Conservation (phyloP, 2,888 invertebrate species). For the Trichogramma evanescens region DNA sequence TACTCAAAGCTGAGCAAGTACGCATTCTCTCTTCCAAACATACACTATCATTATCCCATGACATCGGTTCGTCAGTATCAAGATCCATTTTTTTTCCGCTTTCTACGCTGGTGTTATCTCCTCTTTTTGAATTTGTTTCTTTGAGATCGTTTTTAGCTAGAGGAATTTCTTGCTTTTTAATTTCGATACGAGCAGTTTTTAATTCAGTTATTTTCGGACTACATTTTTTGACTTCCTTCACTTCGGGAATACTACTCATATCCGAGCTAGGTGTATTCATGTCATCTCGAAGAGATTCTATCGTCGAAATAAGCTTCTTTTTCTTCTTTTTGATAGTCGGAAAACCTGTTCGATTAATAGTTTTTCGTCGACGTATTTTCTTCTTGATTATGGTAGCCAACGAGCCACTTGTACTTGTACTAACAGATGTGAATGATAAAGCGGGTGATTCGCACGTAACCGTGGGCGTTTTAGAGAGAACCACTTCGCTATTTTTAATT, state of each 20-base stretch:
- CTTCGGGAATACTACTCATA: background rate
- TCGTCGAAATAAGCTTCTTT: constrained; percentile 51
- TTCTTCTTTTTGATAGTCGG: constrained; percentile 79
- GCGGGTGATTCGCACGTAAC: constrained; percentile 5
- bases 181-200: constrained; percentile 11
- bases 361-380: constrained; percentile 61
- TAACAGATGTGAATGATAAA: background rate
- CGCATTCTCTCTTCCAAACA: constrained; percentile 8
- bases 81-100: background rate
- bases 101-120: constrained; percentile 1
- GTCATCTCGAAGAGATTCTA: constrained; percentile 11
- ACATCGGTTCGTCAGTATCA: constrained; percentile 1
- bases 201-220: background rate
- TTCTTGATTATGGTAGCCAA: constrained; percentile 44
- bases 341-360: constrained; percentile 81
- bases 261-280: background rate
- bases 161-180: constrained; percentile 3
- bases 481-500: constrained; percentile 14
- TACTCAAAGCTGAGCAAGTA: constrained; percentile 33
- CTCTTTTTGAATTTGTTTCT: background rate
- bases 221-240: constrained; percentile 16
- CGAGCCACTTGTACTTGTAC: constrained; percentile 8
- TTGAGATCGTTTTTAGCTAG: background rate
- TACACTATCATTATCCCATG: background rate
- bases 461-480: constrained; percentile 12